phyloP scores from a whole-genome alignment of 2,113 vertebrate species.

The Marmota monax region DNA sequence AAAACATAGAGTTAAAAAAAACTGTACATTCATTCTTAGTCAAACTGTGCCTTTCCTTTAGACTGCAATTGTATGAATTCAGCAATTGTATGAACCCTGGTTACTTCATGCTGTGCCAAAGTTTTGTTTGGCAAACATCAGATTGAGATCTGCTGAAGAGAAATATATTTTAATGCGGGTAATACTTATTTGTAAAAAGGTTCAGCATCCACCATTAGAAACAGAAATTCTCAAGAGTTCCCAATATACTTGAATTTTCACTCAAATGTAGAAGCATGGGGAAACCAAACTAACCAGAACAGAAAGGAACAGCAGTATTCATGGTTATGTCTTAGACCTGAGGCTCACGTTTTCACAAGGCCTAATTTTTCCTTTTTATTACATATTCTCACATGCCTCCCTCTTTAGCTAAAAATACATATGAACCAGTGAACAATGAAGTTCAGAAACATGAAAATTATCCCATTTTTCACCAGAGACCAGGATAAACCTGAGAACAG shows the following conservation, averaged over 20 bases:
- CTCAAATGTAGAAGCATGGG: background rate
- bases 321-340: background rate
- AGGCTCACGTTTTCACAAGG: background rate
- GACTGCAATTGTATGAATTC: background rate
- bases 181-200: conserved; percentile 13
- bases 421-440: background rate
- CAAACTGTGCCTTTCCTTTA: conserved; percentile 30
- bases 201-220: background rate
- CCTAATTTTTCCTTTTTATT: background rate
- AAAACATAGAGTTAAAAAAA: conserved; percentile 39
- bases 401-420: background rate
- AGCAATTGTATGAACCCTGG: background rate
- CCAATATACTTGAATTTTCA: background rate
- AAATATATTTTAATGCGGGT: background rate
- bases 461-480: background rate
- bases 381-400: background rate
- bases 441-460: background rate
- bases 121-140: background rate
- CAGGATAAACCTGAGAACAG: background rate
- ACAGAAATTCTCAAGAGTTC: conserved; percentile 24
- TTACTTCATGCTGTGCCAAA: conserved; percentile 2
- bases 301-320: background rate
- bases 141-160: conserved; percentile 9
- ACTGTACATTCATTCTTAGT: conserved; percentile 13
- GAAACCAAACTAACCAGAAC: background rate